Evolutionary conservation across 2,888 invertebrate genomes (phyloP), one percentile per base, ranked within the genome.

Genomic region (Uloborus plumipes): DNA sequence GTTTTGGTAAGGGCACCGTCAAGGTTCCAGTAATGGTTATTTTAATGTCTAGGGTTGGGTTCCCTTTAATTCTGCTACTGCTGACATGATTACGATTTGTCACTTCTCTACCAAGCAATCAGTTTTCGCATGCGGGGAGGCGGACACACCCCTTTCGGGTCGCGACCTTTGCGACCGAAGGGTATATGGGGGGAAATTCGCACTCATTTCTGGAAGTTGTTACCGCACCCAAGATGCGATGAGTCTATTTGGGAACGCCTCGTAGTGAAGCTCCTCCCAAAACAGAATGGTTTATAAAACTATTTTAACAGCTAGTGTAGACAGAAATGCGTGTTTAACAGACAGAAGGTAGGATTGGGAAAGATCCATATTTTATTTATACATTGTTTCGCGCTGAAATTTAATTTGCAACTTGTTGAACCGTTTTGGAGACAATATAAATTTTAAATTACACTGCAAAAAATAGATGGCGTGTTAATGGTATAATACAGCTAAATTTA

Each of bases 81-180:
- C 79, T 79, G 79, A 73, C 79, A 79, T 79, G 79, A 79, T 73
- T 79, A 72, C 62, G 72, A 79, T 51, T 79, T 79, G 79, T 79
- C 79, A 79, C 79, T 79, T 67, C 61, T 18, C 62, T 55, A 66
- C 20, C 51, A 67, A 79, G 55, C 67, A 66, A 79, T 79, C 73
- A 73, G 79, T 79, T 79, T 79, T 73, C 79, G 50, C 79, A 73
- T 72, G 67, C 72, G 49, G 67, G 73, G 79, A 73, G 67, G 79
- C 79, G 15, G 73, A 59, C 79, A 73, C 79, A 72, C 79, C 79
- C 73, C 47, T 51, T n/a, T 58, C 58, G 70, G 78, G 72, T 73
- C 72, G 62, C 53, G 67, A 61, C 79, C 72, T 51, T 69, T 69
- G 74, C 53, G 73, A 73, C 73, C 73, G 64, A 49, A 50, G 65